Conservation (phyloP, 2,113 vertebrate species). For the Guaruba guarouba region DNA sequence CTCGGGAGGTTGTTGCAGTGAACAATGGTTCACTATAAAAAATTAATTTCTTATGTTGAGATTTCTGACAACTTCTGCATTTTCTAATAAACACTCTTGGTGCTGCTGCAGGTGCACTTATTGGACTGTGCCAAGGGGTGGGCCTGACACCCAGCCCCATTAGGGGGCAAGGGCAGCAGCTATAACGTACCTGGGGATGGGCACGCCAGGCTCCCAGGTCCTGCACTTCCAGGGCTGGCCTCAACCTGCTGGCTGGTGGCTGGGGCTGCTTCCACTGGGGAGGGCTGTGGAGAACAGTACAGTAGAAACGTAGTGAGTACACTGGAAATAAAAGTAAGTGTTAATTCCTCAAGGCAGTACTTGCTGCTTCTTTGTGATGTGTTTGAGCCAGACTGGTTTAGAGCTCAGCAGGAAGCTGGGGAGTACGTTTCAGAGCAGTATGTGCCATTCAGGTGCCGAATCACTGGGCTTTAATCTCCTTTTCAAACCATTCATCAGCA, state of each 20-base stretch:
- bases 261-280: neutral
- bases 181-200: constrained; percentile 63
- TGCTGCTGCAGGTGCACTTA: neutral
- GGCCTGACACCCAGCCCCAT: accelerated
- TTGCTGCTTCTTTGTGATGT: neutral
- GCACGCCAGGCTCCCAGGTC: neutral
- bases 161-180: neutral
- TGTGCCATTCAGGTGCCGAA: accelerated
- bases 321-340: neutral
- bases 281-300: constrained; percentile 21
- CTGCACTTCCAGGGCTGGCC: neutral
- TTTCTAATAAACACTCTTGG: neutral
- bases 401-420: neutral
- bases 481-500: neutral
- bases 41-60: neutral
- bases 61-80: neutral
- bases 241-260: neutral
- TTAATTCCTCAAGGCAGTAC: neutral
- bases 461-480: constrained; percentile 11
- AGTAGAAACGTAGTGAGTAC: neutral
- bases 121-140: accelerated
- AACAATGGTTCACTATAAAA: neutral
- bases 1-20: neutral
- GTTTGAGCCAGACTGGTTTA: neutral
- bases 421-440: neutral